phyloP scores from a whole-genome alignment of 2,113 vertebrate species.

The Bubalus kerabau region DNA sequence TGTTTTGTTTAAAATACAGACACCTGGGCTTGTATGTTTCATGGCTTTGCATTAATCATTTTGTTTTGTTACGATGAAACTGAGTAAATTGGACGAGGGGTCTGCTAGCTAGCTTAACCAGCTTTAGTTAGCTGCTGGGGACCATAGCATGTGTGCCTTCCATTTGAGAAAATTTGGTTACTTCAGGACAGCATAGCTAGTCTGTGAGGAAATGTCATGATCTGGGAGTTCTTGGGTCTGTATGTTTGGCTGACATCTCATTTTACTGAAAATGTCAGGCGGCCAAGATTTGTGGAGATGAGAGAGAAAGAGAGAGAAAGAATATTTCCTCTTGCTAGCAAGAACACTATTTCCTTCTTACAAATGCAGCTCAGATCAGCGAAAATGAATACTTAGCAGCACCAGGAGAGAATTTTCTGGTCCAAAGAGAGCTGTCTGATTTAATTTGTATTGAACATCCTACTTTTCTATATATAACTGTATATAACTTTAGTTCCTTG shows the following conservation, averaged over 20 bases:
- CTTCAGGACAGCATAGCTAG: background rate
- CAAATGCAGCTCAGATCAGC: constrained; percentile 47
- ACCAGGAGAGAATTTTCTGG: constrained; percentile 41
- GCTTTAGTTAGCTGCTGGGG: background rate
- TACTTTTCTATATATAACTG: background rate
- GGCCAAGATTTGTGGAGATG: background rate
- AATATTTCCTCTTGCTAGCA: background rate
- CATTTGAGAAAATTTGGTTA: constrained; percentile 13
- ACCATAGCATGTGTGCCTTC: background rate
- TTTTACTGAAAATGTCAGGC: constrained; percentile 6
- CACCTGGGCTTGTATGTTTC: background rate
- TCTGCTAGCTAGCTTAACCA: background rate
- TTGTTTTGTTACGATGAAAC: background rate
- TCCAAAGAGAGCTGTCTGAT: constrained; percentile 63
- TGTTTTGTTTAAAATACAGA: background rate
- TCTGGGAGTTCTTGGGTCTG: background rate
- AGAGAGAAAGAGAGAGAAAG: background rate
- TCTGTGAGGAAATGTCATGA: background rate
- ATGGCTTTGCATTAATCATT: background rate
- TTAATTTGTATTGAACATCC: constrained; percentile 37
- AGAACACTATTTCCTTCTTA: constrained; percentile 38
- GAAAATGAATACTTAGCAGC: constrained; percentile 13
- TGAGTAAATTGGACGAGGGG: background rate
- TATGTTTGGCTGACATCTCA: constrained; percentile 16
- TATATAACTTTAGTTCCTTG: constrained; percentile 11